phyloP scores from a whole-genome alignment of 2,113 vertebrate genomes.

The Brachionichthys hirsutus region DNA sequence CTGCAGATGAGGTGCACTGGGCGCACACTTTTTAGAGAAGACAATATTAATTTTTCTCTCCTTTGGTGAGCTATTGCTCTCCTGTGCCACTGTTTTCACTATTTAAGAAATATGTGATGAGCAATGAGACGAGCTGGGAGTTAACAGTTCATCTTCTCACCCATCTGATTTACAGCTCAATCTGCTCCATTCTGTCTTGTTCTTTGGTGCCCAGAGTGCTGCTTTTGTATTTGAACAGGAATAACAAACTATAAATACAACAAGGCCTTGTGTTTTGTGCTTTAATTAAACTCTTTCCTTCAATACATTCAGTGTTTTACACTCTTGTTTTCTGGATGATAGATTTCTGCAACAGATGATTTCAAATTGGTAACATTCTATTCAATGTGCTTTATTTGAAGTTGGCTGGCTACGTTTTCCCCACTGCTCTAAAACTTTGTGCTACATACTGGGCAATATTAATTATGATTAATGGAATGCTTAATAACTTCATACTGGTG shows the following conservation, averaged over 20 bases:
- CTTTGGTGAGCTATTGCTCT: neutral
- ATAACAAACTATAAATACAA: neutral
- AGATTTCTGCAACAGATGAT: neutral
- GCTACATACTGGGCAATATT: constrained; percentile 8
- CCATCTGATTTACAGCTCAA: neutral
- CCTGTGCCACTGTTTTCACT: neutral
- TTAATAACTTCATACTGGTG: constrained; percentile 28
- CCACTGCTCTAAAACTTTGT: neutral
- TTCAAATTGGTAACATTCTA: neutral
- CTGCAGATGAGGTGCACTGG: neutral
- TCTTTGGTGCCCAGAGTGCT: neutral
- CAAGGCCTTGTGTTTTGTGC: neutral
- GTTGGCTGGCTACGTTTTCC: constrained; percentile 3
- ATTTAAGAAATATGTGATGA: neutral
- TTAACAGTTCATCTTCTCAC: neutral
- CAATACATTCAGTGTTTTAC: neutral
- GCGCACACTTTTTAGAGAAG: neutral
- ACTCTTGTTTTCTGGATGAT: neutral
- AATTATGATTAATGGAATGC: constrained; percentile 43
- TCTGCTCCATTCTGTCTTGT: neutral
- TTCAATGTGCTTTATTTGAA: neutral
- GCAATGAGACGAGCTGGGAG: constrained; percentile 1
- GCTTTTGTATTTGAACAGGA: neutral
- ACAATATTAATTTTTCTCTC: neutral
- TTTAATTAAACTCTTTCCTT: neutral